Evolutionary conservation across 1,140 invertebrate species (phyloP), one percentile per base, ranked within the genome.

Genomic region (Drosophila parvula): DNA sequence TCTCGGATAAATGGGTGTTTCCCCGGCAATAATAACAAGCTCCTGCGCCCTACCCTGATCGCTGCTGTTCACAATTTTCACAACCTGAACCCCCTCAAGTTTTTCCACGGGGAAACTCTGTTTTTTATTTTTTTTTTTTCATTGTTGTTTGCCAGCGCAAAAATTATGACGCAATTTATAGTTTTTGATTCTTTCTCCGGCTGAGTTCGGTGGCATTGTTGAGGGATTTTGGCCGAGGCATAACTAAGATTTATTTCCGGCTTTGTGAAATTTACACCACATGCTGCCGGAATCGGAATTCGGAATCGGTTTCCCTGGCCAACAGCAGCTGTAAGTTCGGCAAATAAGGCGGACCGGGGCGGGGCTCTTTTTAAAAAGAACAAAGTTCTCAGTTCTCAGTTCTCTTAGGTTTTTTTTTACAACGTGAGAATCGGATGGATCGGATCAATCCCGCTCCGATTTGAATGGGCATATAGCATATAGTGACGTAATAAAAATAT

Each of bases 111-210:
- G 22, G 22, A 22, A 22, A 22, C 22, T 34, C 53, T 58, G 28
- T 74, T 16, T 43, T 45, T 50, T 38, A 38, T 28, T 40, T 10
- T 30, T 53, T 50, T 47, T 18, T 56, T 44, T 51, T 47, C 27
- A 38, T 65, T 71, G 69, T 81, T 82, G 78, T 76, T 81, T 78
- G 65, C 59, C 55, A 58, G 69, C 73, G 70, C 55, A 78, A 89
- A 88, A 88, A 88, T 88, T 89, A 88, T 88, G 83, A 88, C 83
- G 83, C 83, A 88, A 89, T 88, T 89, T 83, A 88, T 88, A 88
- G 83, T 88, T 89, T 88, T 76, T 64, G 69, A 48, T 69, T 79
- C 69, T 50, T 62, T 63, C 18, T 32, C 50, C 50, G 50, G 32
- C 32, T 51, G 50, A 51, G 30, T 51, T 51, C 16, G 53, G n/a